phyloP scores from a whole-genome alignment of 2,797 vertebrate species.

The Lithobates sylvaticus region DNA sequence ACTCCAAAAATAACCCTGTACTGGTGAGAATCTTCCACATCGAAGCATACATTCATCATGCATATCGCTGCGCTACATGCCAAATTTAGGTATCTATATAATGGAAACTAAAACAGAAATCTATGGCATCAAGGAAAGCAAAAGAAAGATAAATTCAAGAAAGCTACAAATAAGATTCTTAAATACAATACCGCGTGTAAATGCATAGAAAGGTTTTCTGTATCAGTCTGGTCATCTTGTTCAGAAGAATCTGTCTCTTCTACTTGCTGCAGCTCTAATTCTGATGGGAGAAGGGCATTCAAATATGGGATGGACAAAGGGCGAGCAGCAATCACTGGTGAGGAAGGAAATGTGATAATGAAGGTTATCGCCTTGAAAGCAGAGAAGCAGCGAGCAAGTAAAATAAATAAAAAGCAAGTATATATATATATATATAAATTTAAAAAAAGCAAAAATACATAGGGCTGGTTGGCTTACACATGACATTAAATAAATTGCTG shows the following conservation, averaged over 20 bases:
- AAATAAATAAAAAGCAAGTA: too few relatives aligned
- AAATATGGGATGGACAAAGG: constrained; percentile 91
- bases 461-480: not conserved
- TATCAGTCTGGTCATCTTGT: constrained; percentile 97
- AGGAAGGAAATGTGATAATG: constrained; percentile 27
- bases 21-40: too few relatives aligned
- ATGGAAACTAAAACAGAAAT: not conserved
- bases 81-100: too few relatives aligned
- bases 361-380: not conserved
- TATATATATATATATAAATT: not conserved
- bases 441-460: constrained; percentile 11
- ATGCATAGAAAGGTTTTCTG: constrained; percentile 86
- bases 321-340: constrained; percentile 90
- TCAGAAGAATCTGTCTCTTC: constrained; percentile 98
- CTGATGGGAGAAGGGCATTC: constrained; percentile 93
- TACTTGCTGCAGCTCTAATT: constrained; percentile 94
- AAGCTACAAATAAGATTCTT: not conserved
- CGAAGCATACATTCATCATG: too few relatives aligned
- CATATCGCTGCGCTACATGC: too few relatives aligned
- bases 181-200: constrained; percentile 73
- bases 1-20: too few relatives aligned
- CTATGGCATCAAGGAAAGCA: not conserved
- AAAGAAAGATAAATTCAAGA: not conserved
- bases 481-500: not conserved
- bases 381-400: not conserved